Conservation (phyloP, 1,140 invertebrate species). For the Gryon sp. region DNA sequence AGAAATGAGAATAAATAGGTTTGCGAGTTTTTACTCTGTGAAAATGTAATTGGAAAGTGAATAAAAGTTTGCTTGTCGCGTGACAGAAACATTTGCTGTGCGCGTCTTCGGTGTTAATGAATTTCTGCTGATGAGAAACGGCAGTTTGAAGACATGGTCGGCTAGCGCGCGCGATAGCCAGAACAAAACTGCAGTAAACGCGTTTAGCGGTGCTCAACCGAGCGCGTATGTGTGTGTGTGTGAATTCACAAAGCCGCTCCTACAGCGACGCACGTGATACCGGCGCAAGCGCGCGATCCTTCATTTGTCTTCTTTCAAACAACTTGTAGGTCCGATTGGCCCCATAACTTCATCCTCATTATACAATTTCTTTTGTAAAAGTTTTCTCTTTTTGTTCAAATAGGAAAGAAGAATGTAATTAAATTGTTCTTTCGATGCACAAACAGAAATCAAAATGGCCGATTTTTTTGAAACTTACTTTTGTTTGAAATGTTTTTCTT, state of each 20-base stretch:
- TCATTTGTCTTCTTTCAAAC: constrained; percentile 19
- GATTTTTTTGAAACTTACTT: no score
- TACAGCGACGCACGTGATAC: constrained; percentile 57
- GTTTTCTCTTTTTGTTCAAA: no score
- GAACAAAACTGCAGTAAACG: constrained; percentile 68
- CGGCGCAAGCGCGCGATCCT: constrained; percentile 63
- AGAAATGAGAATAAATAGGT: neutral
- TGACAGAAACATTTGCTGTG: constrained; percentile 36
- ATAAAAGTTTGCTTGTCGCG: constrained; percentile 32
- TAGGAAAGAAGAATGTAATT: no score
- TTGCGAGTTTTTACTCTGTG: constrained; percentile 8
- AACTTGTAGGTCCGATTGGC: neutral
- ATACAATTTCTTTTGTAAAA: no score
- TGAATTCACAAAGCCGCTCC: constrained; percentile 32
- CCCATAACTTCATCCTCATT: no score
- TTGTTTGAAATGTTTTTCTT: no score
- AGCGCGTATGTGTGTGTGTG: constrained; percentile 43
- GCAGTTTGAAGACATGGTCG: constrained; percentile 44
- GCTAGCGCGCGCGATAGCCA: constrained; percentile 65
- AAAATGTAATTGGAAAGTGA: constrained; percentile 19
- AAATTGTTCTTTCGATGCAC: no score
- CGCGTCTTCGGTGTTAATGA: constrained; percentile 37
- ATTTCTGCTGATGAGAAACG: constrained; percentile 39
- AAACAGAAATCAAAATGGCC: no score
- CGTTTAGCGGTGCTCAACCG: constrained; percentile 41